phyloP scores from a whole-genome alignment of 2,113 vertebrate genomes.

The Brachyhypopomus occidentalis region DNA sequence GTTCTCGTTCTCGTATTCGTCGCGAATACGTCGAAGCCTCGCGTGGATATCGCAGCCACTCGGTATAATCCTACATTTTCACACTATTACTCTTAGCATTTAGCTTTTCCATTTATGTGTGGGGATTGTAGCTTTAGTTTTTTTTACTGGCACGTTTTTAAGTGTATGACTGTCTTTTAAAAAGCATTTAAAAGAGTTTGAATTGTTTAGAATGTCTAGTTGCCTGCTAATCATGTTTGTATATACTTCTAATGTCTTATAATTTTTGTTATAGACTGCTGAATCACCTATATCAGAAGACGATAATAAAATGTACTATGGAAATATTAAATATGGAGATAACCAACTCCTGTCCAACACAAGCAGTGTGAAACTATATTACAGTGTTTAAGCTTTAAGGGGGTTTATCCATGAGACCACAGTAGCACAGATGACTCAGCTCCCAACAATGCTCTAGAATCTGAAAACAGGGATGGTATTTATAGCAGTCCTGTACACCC shows the following conservation, averaged over 20 bases:
- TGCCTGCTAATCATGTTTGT: not conserved
- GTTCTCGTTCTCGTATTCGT: not conserved
- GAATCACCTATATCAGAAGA: not conserved
- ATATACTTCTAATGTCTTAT: not conserved
- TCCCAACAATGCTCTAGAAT: conserved; percentile 1
- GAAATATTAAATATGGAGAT: not conserved
- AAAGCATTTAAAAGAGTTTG: not conserved
- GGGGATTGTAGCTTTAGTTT: not conserved
- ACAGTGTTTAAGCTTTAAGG: conserved; percentile 21
- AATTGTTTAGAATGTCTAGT: not conserved
- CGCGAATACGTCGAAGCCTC: not conserved
- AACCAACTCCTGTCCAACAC: not conserved
- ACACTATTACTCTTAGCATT: not conserved
- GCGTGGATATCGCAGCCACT: not conserved
- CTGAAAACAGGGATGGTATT: conserved; percentile 35
- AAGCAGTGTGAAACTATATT: conserved; percentile 17
- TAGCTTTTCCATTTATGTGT: too few species aligned
- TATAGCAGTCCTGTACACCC: conserved; percentile 33
- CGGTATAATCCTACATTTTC: not conserved
- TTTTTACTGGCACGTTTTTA: too few species aligned
- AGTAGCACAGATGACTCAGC: conserved; percentile 29
- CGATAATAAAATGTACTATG: too few species aligned
- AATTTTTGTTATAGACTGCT: not conserved
- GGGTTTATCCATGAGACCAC: conserved; percentile 11
- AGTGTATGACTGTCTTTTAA: not conserved